These are phyloP conservation scores for Drosophila ogumai DNA, from an alignment of 1,140 invertebrate species.

Conservation along the genomic window DNA sequence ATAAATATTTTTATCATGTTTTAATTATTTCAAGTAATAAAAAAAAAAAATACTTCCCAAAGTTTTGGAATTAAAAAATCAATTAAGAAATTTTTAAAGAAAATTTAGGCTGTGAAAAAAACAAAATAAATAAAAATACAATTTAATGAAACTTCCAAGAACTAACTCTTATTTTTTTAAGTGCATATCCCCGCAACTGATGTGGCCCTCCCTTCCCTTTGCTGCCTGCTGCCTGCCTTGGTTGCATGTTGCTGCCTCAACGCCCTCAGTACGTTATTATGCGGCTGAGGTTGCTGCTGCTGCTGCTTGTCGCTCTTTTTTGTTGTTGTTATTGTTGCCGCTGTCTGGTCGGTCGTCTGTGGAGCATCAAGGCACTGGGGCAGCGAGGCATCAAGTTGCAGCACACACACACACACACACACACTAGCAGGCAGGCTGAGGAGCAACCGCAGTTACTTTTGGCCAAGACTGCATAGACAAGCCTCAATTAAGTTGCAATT, in stretches of 20 bases:
- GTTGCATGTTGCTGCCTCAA: constrained; percentile 75
- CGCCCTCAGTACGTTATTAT: constrained; percentile 82
- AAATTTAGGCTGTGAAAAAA: background rate
- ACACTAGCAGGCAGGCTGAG: constrained; percentile 4
- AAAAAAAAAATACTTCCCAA: too few species aligned
- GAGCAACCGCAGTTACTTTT: constrained; percentile 78
- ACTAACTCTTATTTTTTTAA: background rate
- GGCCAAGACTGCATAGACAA: constrained; percentile 69
- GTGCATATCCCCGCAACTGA: background rate
- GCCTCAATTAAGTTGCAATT: constrained; percentile 83
- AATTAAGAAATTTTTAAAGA: background rate
- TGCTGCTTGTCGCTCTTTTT: constrained; percentile 39
- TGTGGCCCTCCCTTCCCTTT: background rate
- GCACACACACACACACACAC: constrained; percentile 16
- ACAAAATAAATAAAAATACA: too few species aligned
- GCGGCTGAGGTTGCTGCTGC: constrained; percentile 55
- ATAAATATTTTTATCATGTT: too few species aligned
- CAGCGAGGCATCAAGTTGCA: constrained; percentile 81
- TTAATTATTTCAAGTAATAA: too few species aligned
- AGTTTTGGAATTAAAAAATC: too few species aligned
- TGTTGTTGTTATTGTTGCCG: constrained; percentile 41
- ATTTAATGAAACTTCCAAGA: too few species aligned
- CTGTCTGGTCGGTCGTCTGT: constrained; percentile 80
- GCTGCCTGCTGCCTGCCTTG: constrained; percentile 1
- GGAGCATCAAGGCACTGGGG: constrained; percentile 83